Percentiles rank a stretch among this genome's conserved stretches.
Evolutionary conservation across 2,113 vertebrate genomes (phyloP).

Genomic region (Rutilus rutilus): DNA sequence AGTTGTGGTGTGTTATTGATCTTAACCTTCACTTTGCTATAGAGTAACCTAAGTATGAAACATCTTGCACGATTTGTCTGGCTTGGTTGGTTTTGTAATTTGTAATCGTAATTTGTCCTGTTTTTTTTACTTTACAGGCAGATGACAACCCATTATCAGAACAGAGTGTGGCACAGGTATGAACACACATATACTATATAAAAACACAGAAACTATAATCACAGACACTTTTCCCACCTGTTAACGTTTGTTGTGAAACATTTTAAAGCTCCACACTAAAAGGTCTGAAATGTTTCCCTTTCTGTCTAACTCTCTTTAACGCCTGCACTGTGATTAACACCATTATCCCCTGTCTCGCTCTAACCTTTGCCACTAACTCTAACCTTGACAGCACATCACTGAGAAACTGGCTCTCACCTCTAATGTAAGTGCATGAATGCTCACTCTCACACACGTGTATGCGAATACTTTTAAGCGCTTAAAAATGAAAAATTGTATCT

Average conservation of each 20-base stretch:
- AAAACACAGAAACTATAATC: background rate
- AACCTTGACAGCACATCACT: conserved; percentile 75
- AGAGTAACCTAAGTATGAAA: background rate
- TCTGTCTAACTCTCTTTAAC: background rate
- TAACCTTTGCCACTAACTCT: conserved; percentile 56
- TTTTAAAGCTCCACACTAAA: background rate
- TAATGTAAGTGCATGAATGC: conserved; percentile 71
- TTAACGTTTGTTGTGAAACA: background rate
- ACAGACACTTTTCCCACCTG: background rate
- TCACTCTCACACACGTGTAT: background rate
- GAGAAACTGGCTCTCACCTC: conserved; percentile 77
- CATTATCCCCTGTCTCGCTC: background rate
- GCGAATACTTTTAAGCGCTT: background rate
- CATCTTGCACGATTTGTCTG: background rate
- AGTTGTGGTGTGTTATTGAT: background rate
- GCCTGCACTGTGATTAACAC: background rate
- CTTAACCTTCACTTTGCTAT: background rate
- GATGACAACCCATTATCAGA: conserved; percentile 80
- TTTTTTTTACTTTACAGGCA: conserved; percentile 66
- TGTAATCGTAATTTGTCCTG: background rate
- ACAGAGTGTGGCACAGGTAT: conserved; percentile 83
- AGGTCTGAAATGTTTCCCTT: background rate
- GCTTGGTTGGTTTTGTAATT: background rate
- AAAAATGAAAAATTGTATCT: background rate
- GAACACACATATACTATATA: conserved; percentile 8